These are phyloP conservation scores for Megastigmus dorsalis DNA, from an alignment of 2,888 invertebrate genomes.

Conservation along the genomic window DNA sequence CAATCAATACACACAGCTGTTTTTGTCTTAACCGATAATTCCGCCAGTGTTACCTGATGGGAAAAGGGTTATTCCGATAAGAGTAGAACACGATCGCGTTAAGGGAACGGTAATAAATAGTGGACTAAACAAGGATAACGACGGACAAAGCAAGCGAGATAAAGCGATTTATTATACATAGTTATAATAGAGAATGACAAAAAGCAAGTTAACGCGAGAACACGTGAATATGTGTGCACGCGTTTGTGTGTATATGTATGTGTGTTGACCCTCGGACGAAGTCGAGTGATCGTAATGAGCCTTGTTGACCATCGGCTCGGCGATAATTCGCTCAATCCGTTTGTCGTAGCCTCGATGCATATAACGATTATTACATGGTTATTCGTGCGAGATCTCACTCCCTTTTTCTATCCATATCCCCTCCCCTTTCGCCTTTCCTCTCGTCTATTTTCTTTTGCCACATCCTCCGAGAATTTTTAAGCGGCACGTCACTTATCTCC, in stretches of 20 bases:
- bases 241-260: too few relatives aligned
- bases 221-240: too few relatives aligned
- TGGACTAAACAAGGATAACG: neutral
- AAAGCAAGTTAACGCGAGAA: too few relatives aligned
- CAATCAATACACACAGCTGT: too few relatives aligned
- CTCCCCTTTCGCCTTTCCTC: too few relatives aligned
- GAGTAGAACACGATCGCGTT: neutral
- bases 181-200: too few relatives aligned
- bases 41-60: too few relatives aligned
- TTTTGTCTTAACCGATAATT: too few relatives aligned
- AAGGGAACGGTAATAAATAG: neutral
- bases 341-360: neutral
- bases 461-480: neutral
- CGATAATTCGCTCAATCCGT: conserved; percentile 12
- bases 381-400: neutral
- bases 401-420: too few relatives aligned
- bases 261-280: neutral
- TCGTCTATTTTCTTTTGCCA: neutral
- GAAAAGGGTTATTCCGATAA: too few relatives aligned
- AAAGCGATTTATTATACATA: too few relatives aligned
- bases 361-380: neutral
- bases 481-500: neutral
- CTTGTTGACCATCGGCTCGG: conserved; percentile 18
- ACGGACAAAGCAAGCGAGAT: too few relatives aligned
- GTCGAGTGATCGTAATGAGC: conserved; percentile 18